These are phyloP conservation scores for Scelioninae gen. 1 DNA, from an alignment of 2,888 invertebrate genomes.

Conservation along the genomic window DNA sequence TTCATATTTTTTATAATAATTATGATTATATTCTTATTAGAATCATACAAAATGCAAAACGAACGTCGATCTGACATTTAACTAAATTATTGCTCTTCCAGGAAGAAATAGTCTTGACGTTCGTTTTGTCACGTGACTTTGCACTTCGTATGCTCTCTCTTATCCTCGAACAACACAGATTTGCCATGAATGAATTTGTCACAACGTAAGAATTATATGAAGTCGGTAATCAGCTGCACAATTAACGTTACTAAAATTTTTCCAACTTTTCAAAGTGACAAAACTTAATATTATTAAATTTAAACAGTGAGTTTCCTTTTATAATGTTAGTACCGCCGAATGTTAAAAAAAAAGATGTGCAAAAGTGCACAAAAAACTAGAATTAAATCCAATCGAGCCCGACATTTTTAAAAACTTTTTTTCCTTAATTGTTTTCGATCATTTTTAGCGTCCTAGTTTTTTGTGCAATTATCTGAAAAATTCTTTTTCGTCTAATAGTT, in stretches of 20 bases:
- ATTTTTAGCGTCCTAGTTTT: no score
- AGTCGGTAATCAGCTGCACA: slow-evolving; percentile 58
- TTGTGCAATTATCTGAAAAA: no score
- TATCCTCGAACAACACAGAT: slow-evolving; percentile 47
- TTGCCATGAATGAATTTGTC: slow-evolving; percentile 68
- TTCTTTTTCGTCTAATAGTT: slow-evolving; percentile 10
- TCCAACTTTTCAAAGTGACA: not conserved
- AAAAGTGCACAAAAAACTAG: slow-evolving; percentile 27
- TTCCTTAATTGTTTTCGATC: not conserved
- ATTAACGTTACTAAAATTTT: slow-evolving; percentile 58
- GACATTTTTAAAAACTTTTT: not conserved
- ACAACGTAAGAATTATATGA: slow-evolving; percentile 40
- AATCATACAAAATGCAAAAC: slow-evolving; percentile 43
- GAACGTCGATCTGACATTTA: slow-evolving; percentile 16
- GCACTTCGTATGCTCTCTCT: slow-evolving; percentile 33
- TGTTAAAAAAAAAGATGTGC: slow-evolving; percentile 30
- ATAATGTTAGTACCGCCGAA: slow-evolving; percentile 41
- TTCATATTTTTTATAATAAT: not conserved
- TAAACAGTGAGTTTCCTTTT: slow-evolving; percentile 35
- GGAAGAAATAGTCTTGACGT: slow-evolving; percentile 8
- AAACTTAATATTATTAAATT: slow-evolving; percentile 60
- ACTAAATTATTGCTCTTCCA: slow-evolving; percentile 18
- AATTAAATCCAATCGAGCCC: slow-evolving; percentile 6
- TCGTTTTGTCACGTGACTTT: not conserved
- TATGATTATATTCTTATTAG: not conserved